A percentile compares a stretch with the other conserved stretches of the same genome.
Conservation (phyloP, 2,888 invertebrate species). For the Amaurobius ferox region DNA sequence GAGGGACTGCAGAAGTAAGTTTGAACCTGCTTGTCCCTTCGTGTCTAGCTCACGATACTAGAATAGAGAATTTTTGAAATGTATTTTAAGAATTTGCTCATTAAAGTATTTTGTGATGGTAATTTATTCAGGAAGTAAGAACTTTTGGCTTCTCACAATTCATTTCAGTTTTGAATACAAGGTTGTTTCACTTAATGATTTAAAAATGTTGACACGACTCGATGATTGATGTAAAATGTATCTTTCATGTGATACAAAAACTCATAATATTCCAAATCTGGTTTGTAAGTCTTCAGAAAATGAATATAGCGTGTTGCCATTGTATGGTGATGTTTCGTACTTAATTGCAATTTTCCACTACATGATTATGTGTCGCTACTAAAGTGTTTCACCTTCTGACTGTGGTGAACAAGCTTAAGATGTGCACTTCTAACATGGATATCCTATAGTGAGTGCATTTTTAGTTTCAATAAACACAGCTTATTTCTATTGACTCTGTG, state of each 20-base stretch:
- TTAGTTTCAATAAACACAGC: constrained; percentile 41
- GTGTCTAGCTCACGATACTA: constrained; percentile 19
- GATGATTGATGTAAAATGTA: neutral
- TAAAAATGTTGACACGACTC: neutral
- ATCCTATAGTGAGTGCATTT: constrained; percentile 32
- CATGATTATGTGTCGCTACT: constrained; percentile 11
- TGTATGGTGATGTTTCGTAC: constrained; percentile 12
- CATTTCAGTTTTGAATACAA: neutral
- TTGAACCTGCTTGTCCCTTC: neutral
- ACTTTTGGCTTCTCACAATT: neutral
- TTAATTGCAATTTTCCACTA: constrained; percentile 19
- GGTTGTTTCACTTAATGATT: neutral
- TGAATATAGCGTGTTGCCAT: constrained; percentile 1
- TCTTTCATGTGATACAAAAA: neutral
- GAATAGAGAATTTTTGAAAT: constrained; percentile 7
- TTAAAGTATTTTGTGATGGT: constrained; percentile 9
- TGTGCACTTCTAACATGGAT: constrained; percentile 37
- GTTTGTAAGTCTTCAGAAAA: neutral
- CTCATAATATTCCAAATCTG: neutral
- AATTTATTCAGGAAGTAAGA: neutral
- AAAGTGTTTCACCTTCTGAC: neutral
- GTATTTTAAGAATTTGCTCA: constrained; percentile 21
- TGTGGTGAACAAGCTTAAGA: constrained; percentile 27
- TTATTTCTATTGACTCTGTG: constrained; percentile 29
- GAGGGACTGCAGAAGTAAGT: neutral